Evolutionary conservation across 2,113 vertebrate genomes (phyloP), one percentile per base, ranked within the genome.

Genomic region (Ceratotherium simum): DNA sequence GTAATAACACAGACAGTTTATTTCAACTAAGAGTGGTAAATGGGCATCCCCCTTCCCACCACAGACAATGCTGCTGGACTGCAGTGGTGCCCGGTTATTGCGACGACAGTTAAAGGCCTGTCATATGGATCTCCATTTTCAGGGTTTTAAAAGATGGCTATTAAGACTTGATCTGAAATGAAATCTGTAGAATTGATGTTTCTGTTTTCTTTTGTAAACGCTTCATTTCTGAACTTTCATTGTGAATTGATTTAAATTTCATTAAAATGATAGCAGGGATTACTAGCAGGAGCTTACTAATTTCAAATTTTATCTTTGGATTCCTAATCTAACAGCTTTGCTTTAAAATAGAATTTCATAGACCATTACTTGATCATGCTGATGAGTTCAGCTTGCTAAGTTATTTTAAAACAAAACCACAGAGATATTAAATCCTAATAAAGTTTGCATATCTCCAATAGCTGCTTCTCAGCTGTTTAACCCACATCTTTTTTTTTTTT

Each of bases 241-340:
- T 95, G n/a, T 90, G 72, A 90, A n/a, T 93, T 81, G 23, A 18
- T 89, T 90, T 97, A 36, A 91, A 91, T 95, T 92, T 90, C 85
- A 78, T 95, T 93, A 81, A 72, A 58, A 48, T 0, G 8, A 87
- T 79, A 80, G 92, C 87, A 46, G 16, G 27, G 56, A 95, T 95
- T 95, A 72, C 46, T 83, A 92, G 6, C 27, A 67, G 51, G 60
- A 76, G 16, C 8, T 93, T 97, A 54, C 60, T 58, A 51, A 48
- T 76, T 97, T 97, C 33, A 51, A 39, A 62, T 93, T 89, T 90
- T 90, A 51, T 58, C 31, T 90, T 79, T 93, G 14, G 21, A 16
- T 93, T 91, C 60, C 82, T 75, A 92, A 88, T 93, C 46, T 89
- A 95, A 56, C 25, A 85, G 1, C 5, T 96, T 82, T 86, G 7